A percentile compares a stretch with the other conserved stretches of the same genome.
phyloP scores from a whole-genome alignment of 30 jellyfish, hydroid and myxozoan species.

The Phacellophora camtschatica region DNA sequence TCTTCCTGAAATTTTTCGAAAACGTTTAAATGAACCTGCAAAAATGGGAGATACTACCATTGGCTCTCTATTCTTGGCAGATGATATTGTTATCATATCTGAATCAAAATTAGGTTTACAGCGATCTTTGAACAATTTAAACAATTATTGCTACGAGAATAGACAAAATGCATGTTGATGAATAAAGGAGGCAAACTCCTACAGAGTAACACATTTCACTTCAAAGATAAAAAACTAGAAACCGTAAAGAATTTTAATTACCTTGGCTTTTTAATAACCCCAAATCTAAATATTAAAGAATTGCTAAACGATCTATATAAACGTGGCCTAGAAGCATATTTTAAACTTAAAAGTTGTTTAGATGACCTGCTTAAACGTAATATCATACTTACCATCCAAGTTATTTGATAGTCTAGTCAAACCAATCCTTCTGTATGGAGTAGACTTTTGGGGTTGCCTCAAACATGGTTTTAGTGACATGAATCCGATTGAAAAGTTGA shows the following conservation, averaged over 20 bases:
- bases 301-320: not conserved
- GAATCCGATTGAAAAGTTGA: not conserved
- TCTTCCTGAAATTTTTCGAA: not conserved
- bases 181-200: conserved; percentile 8
- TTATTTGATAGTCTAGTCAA: no score
- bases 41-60: not conserved
- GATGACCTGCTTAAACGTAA: not conserved
- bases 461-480: not conserved
- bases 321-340: conserved; percentile 17
- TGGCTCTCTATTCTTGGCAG: conserved; percentile 4
- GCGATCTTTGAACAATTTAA: not conserved
- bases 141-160: not conserved
- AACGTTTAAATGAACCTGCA: not conserved
- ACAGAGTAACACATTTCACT: not conserved
- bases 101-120: not conserved
- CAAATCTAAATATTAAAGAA: not conserved
- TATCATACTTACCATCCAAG: not conserved
- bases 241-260: not conserved
- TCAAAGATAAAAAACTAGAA: not conserved
- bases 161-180: conserved; percentile 3
- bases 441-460: not conserved
- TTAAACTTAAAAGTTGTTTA: conserved; percentile 7
- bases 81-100: conserved; percentile 13
- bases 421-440: no score
- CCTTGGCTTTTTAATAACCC: conserved; percentile 2